Evolutionary conservation across 64 coral and sea anemone species (phyloP).

Genomic region (Porites lutea): DNA sequence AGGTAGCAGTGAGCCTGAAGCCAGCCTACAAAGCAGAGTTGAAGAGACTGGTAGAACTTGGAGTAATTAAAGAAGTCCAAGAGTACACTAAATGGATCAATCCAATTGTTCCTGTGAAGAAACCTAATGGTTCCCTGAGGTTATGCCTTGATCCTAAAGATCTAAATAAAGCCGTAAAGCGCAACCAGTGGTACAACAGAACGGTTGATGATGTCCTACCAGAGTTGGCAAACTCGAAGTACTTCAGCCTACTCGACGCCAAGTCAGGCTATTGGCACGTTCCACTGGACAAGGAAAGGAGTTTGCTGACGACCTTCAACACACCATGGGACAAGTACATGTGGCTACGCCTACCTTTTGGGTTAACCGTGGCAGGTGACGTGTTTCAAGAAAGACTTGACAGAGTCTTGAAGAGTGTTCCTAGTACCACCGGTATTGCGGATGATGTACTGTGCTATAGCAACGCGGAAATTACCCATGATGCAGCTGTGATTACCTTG

Average conservation of each 20-base stretch:
- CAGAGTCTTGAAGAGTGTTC: constrained; percentile 24
- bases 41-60: constrained; percentile 57
- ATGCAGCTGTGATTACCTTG: constrained; percentile 5
- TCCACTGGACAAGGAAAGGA: background rate
- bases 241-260: constrained; percentile 7
- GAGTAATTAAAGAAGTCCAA: constrained; percentile 67
- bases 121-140: constrained; percentile 25
- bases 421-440: background rate
- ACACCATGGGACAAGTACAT: constrained; percentile 13
- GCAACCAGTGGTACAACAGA: constrained; percentile 15
- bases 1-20: constrained; percentile 52
- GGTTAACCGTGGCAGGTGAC: background rate
- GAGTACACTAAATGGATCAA: constrained; percentile 35
- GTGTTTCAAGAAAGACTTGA: constrained; percentile 30
- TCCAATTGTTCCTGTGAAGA: background rate
- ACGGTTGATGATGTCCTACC: background rate
- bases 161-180: constrained; percentile 14
- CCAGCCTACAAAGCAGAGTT: constrained; percentile 59
- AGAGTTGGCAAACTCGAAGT: background rate
- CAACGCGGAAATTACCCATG: constrained; percentile 33
- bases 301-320: constrained; percentile 27
- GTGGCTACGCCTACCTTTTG: constrained; percentile 15
- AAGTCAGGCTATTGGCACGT: constrained; percentile 22
- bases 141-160: constrained; percentile 43
- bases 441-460: background rate